Conservation (phyloP, 1,140 invertebrate genomes). For the Rhopalosiphum maidis region DNA sequence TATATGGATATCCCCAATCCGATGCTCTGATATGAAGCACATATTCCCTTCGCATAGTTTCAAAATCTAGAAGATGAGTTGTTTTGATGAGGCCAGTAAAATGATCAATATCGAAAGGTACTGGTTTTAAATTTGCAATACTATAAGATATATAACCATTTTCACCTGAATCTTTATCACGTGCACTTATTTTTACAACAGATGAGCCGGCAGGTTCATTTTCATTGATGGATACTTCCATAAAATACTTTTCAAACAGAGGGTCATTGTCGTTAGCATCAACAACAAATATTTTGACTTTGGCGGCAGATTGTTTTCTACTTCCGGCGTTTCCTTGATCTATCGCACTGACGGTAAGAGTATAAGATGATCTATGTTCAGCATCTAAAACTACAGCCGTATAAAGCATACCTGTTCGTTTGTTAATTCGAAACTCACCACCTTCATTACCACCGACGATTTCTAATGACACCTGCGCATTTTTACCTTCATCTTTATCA, state of each 20-base stretch:
- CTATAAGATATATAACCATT: slow-evolving; percentile 95
- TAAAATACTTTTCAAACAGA: slow-evolving; percentile 76
- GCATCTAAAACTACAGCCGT: slow-evolving; percentile 85
- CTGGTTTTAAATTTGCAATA: slow-evolving; percentile 84
- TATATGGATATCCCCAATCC: slow-evolving; percentile 92
- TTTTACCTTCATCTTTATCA: slow-evolving; percentile 82
- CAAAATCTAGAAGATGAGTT: slow-evolving; percentile 85
- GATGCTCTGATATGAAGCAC: slow-evolving; percentile 84
- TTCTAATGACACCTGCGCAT: slow-evolving; percentile 83
- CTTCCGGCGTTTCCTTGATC: slow-evolving; percentile 86
- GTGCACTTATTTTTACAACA: slow-evolving; percentile 82
- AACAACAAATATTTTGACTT: slow-evolving; percentile 85
- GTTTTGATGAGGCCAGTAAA: slow-evolving; percentile 89
- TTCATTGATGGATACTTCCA: slow-evolving; percentile 77
- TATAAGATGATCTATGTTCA: slow-evolving; percentile 87
- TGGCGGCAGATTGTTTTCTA: slow-evolving; percentile 84
- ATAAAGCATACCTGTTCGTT: slow-evolving; percentile 87
- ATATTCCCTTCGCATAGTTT: slow-evolving; percentile 85
- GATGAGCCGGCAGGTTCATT: slow-evolving; percentile 85
- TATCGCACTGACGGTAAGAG: slow-evolving; percentile 87
- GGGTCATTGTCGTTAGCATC: slow-evolving; percentile 95
- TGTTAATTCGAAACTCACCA: slow-evolving; percentile 85
- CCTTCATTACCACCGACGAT: slow-evolving; percentile 93
- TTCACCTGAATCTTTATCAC: slow-evolving; percentile 88
- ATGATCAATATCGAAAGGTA: slow-evolving; percentile 95